These are phyloP conservation scores for Amphipoea oculea DNA, from an alignment of 2,888 invertebrate species.

Conservation along the genomic window DNA sequence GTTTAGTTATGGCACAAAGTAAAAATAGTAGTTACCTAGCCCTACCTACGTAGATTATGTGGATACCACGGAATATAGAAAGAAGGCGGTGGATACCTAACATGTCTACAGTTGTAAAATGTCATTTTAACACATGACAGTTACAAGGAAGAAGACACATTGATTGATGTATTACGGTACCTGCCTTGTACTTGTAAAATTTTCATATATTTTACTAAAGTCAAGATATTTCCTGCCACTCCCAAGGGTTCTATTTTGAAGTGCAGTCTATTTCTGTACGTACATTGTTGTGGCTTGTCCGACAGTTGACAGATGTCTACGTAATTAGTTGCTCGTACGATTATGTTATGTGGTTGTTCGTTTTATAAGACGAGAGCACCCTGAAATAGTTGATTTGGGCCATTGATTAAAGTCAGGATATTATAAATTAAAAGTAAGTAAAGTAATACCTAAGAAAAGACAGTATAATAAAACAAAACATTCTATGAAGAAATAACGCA, in stretches of 20 bases:
- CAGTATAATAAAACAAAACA: neutral
- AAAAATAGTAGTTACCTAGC: slow-evolving; percentile 4
- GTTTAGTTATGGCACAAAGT: neutral
- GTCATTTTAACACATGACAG: slow-evolving; percentile 28
- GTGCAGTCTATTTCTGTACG: slow-evolving; percentile 60
- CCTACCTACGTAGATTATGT: neutral
- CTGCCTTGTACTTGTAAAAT: slow-evolving; percentile 33
- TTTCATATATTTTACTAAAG: slow-evolving; percentile 46
- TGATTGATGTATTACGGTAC: slow-evolving; percentile 58
- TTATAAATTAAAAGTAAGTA: neutral
- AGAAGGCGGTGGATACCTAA: neutral
- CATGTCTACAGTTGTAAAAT: slow-evolving; percentile 16
- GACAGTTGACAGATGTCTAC: slow-evolving; percentile 61
- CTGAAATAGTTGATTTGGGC: neutral
- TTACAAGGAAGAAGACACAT: slow-evolving; percentile 43
- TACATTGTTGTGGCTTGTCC: slow-evolving; percentile 64
- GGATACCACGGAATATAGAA: neutral
- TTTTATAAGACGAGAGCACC: slow-evolving; percentile 2
- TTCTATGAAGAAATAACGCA: neutral
- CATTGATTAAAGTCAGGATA: no score
- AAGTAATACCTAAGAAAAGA: neutral
- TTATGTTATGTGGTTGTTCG: slow-evolving; percentile 11
- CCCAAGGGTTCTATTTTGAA: slow-evolving; percentile 69
- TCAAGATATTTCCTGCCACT: slow-evolving; percentile 59
- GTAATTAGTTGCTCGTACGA: slow-evolving; percentile 60